These are phyloP conservation scores for Chymomyza procnemis DNA, from an alignment of 2,888 invertebrate species.

Conservation along the genomic window DNA sequence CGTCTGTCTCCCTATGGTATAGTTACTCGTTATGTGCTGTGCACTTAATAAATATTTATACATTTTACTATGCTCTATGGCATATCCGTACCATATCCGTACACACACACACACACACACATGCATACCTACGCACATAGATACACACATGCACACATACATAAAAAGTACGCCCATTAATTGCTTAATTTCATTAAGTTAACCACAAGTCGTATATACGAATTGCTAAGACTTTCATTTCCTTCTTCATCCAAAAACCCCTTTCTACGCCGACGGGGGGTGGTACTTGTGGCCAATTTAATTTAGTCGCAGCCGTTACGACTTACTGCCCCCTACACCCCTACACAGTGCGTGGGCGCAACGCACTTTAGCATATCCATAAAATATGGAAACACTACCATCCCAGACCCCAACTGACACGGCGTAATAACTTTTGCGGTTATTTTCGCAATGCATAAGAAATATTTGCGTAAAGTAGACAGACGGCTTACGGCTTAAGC, in stretches of 20 bases:
- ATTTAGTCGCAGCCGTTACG: neutral
- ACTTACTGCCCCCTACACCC: neutral
- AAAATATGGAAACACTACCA: neutral
- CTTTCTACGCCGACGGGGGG: neutral
- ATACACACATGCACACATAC: neutral
- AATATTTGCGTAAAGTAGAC: neutral
- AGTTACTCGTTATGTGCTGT: conserved; percentile 5
- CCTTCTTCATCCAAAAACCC: no score
- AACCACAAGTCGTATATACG: neutral
- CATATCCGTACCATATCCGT: no score
- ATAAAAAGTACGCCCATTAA: conserved; percentile 51
- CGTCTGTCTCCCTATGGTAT: neutral
- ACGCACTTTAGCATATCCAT: neutral
- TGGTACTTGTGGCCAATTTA: neutral
- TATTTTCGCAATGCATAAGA: neutral
- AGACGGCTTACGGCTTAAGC: neutral
- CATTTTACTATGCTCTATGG: neutral
- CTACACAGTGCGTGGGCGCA: neutral
- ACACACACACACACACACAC: no score
- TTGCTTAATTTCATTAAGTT: conserved; percentile 68
- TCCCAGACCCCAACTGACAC: neutral
- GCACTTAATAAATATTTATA: conserved; percentile 48
- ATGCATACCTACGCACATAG: neutral
- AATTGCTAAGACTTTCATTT: no score
- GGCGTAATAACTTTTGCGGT: neutral